Base-by-base conservation (phyloP, 1,140 invertebrate species). In the Sarcophaga bullata region DNA sequence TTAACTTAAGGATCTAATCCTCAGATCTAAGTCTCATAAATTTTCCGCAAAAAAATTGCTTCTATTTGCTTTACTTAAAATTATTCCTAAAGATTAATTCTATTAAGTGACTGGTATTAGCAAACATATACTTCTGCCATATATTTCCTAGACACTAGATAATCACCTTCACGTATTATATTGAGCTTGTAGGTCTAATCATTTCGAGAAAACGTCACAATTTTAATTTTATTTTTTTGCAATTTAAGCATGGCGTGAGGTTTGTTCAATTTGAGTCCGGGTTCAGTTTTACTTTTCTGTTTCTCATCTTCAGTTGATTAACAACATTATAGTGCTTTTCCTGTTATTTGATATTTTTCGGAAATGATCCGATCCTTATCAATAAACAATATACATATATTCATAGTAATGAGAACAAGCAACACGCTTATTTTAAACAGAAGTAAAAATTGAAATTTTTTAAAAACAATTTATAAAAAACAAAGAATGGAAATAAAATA, bases 201-300 rank as follows among this genome's bases (percentile, higher is more conserved):
- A 19, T 37, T 37, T 37, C 25, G 25, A 37, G 25, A 37, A 37
- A 37, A 37, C 8, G 25, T 50, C 73, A 76, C 13, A 76, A 37
- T 2, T 37, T 37, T 37, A 37, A 37, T 37, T 37, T 37, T 37
- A 48, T 47, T 75, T 76, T 49, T 48, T 3, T 68, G 75, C 75
- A 50, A 13, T 48, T 17, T 78, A 17, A 78, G 47, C 17, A 52
- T 78, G 75, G 75, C 75, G 75, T 78, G 75, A 78, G 75, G 75
- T 78, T 50, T 78, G 75, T 17, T n/a, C 75, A 78, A 78, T 78
- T 78, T 50, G 50, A 25, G 75, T 78, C 75, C 75, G 75, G 75
- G 75, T 78, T 78, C 75, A 78, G 3, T 78, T 78, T 78, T 78
- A 52, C 13, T 52, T 50, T 48, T 76, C n/a, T 48, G 8, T 48